Evolutionary conservation across 2,797 vertebrate species (phyloP).

Genomic region (Muraenolepis orangiensis): DNA sequence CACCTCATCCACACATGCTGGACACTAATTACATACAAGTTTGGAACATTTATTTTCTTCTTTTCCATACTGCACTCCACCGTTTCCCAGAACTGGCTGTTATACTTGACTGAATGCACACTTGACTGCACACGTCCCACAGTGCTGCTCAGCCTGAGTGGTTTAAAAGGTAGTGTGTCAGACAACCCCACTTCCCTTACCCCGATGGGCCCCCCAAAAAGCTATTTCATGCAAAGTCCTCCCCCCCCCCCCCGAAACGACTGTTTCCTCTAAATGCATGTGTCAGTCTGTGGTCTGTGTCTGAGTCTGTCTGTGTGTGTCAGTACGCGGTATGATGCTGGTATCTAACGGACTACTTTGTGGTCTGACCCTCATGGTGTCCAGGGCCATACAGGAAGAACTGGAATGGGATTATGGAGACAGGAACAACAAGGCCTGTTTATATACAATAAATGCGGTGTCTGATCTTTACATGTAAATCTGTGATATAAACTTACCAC

Average conservation of each 20-base stretch:
- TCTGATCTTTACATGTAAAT: neutral
- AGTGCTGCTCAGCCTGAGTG: constrained; percentile 51
- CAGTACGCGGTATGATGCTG: constrained; percentile 15
- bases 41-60: neutral
- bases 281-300: no score
- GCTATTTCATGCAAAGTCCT: constrained; percentile 79
- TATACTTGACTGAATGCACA: constrained; percentile 45
- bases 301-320: no score
- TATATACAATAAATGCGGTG: neutral
- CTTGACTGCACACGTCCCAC: constrained; percentile 45
- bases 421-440: neutral
- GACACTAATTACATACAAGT: neutral
- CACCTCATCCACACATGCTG: neutral
- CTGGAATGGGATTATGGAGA: neutral
- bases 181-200: constrained; percentile 41
- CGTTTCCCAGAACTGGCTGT: constrained; percentile 27
- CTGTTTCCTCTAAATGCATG: constrained; percentile 31
- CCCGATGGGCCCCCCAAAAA: constrained; percentile 62
- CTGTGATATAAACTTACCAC: neutral
- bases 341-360: neutral
- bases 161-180: constrained; percentile 22
- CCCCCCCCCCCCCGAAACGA: constrained; percentile 52
- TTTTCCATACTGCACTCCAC: neutral
- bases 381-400: neutral
- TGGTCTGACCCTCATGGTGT: neutral